Conservation (phyloP, 2,888 invertebrate genomes). For the Carterocephalus palaemon region DNA sequence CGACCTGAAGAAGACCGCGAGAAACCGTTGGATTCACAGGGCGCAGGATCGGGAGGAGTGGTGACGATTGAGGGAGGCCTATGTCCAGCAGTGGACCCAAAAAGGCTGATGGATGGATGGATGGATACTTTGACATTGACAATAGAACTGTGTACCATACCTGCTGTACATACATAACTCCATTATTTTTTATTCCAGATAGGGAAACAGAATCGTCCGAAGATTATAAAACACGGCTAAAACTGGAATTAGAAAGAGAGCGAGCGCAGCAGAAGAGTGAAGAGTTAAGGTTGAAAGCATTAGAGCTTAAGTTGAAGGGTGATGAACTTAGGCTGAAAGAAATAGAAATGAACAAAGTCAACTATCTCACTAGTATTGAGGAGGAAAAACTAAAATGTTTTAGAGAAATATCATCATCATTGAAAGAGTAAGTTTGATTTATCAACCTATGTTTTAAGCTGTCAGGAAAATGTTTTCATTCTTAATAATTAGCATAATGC, state of each 20-base stretch:
- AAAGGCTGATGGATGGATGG: no score
- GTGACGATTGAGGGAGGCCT: no score
- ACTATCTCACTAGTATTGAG: constrained; percentile 45
- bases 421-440: constrained; percentile 48
- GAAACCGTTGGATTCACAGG: no score
- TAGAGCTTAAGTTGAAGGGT: constrained; percentile 47
- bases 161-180: no score
- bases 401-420: constrained; percentile 42
- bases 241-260: constrained; percentile 42
- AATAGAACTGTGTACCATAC: no score
- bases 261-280: constrained; percentile 43
- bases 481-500: no score
- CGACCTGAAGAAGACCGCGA: no score
- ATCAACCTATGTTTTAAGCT: no score
- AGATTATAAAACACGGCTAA: constrained; percentile 40
- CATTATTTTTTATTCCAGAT: constrained; percentile 28
- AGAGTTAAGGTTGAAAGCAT: constrained; percentile 44
- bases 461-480: no score
- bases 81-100: no score
- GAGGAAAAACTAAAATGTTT: constrained; percentile 49
- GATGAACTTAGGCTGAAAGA: constrained; percentile 47
- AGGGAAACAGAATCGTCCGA: constrained; percentile 37
- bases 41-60: no score
- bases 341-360: constrained; percentile 48
- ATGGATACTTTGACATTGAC: no score